These are phyloP conservation scores for Cyprinodon diabolis DNA, from an alignment of 2,797 vertebrate genomes.

Conservation along the genomic window DNA sequence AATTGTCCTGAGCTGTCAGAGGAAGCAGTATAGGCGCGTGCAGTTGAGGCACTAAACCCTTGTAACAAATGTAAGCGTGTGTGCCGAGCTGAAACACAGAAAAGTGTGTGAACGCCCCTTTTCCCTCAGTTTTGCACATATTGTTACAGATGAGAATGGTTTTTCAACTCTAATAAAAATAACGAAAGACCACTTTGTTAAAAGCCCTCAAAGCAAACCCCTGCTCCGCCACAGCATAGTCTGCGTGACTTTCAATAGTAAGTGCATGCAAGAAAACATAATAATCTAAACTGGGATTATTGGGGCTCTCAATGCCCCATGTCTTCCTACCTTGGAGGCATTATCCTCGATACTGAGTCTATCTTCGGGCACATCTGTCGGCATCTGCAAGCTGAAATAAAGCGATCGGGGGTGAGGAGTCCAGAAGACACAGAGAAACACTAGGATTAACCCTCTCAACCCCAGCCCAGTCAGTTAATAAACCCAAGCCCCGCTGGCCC, in stretches of 20 bases:
- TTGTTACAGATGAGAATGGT: too few relatives aligned
- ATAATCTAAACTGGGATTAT: not conserved
- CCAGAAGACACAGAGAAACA: constrained; percentile 22
- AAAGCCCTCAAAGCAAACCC: too few relatives aligned
- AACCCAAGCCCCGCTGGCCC: constrained; percentile 24
- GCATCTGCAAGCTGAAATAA: constrained; percentile 75
- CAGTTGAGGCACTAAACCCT: too few relatives aligned
- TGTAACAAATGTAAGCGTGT: too few relatives aligned
- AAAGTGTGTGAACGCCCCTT: too few relatives aligned
- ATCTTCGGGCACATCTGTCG: constrained; percentile 77
- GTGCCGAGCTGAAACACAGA: not conserved
- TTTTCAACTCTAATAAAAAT: too few relatives aligned
- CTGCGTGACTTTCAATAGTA: not conserved
- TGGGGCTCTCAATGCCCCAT: not conserved
- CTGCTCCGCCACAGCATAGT: not conserved
- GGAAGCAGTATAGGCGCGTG: too few relatives aligned
- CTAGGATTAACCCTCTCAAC: not conserved
- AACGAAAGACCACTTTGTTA: too few relatives aligned
- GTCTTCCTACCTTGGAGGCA: constrained; percentile 55
- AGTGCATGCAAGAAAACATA: not conserved
- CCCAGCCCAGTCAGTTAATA: constrained; percentile 42
- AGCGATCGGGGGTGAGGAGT: constrained; percentile 38
- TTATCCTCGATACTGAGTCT: constrained; percentile 62
- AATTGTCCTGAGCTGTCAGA: too few relatives aligned
- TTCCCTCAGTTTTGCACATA: too few relatives aligned